Evolutionary conservation across 2,113 vertebrate species (phyloP).

Genomic region (Dromaius novaehollandiae): DNA sequence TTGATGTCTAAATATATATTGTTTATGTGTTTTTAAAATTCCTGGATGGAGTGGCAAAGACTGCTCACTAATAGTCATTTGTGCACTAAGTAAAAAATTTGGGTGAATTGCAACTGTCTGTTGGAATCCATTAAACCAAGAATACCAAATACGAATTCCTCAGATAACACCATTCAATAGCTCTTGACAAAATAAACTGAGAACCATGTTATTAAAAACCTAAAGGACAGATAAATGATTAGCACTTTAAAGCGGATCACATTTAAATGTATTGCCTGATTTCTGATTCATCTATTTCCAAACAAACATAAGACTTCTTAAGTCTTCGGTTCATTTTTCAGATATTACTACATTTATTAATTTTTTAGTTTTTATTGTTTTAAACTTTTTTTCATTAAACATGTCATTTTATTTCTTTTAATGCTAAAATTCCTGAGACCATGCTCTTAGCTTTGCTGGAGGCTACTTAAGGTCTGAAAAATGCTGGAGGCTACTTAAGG

Average conservation of each 20-base stretch:
- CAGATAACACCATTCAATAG: not conserved
- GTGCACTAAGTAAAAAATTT: not conserved
- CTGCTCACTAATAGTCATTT: not conserved
- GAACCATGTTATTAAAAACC: not conserved
- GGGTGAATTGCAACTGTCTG: not conserved
- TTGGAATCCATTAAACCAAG: not conserved
- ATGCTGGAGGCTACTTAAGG: not conserved
- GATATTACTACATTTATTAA: not conserved
- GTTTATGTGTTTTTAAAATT: not conserved
- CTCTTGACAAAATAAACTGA: not conserved
- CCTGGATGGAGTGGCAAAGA: not conserved
- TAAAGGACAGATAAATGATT: not conserved
- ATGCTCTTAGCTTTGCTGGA: not conserved
- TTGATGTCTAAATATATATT: not conserved
- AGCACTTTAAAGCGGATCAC: not conserved
- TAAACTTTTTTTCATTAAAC: not conserved
- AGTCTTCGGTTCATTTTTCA: not conserved
- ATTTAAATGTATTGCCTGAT: not conserved
- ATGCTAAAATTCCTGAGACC: not conserved
- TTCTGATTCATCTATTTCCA: not conserved
- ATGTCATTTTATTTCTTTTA: not conserved
- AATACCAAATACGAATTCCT: not conserved
- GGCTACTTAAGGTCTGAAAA: not conserved
- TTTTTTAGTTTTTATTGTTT: not conserved
- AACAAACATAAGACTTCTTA: not conserved